A percentile compares a stretch with the other conserved stretches of the same genome.
phyloP scores from a whole-genome alignment of 2,113 vertebrate genomes.

The Echinops telfairi region DNA sequence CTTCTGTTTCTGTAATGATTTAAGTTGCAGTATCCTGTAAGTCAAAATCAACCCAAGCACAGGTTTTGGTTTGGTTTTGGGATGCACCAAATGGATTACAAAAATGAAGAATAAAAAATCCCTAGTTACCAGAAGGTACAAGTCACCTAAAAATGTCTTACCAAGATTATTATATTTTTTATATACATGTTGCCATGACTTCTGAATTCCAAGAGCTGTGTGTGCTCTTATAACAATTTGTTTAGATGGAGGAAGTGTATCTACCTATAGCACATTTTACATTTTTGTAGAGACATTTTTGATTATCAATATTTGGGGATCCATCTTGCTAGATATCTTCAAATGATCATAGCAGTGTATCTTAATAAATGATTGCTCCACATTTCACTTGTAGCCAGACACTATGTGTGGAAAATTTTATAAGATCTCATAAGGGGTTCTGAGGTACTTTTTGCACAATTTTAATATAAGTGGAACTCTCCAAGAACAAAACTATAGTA shows the following conservation, averaged over 20 bases:
- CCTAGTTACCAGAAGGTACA: not conserved
- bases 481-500: not conserved
- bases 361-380: not conserved
- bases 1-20: too few species aligned
- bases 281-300: not conserved
- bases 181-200: not conserved
- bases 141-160: not conserved
- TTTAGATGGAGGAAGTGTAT: not conserved
- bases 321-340: not conserved
- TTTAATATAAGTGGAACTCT: constrained; percentile 10
- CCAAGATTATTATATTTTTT: not conserved
- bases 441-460: too few species aligned
- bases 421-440: too few species aligned
- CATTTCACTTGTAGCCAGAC: too few species aligned
- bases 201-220: not conserved
- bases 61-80: too few species aligned
- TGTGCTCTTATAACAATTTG: not conserved
- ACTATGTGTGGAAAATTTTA: too few species aligned
- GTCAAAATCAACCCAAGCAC: too few species aligned
- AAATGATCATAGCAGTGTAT: not conserved
- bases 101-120: not conserved
- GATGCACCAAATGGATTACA: not conserved
- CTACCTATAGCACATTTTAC: not conserved
- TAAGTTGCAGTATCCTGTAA: too few species aligned
- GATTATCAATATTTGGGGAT: not conserved